These are phyloP conservation scores for Psephotus haematonotus DNA, from an alignment of 2,113 vertebrate genomes.

Conservation along the genomic window DNA sequence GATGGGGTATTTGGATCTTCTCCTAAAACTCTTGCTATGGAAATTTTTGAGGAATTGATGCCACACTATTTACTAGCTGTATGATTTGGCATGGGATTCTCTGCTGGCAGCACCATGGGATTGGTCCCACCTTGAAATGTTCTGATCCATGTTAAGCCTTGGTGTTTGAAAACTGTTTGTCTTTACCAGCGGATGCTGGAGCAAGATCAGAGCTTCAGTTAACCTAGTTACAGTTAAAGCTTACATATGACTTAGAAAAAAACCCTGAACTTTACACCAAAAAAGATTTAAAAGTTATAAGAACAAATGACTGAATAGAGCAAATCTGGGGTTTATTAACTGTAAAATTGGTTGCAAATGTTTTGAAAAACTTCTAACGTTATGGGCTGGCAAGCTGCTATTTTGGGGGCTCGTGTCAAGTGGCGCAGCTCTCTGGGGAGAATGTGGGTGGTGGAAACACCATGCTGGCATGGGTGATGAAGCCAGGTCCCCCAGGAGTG, in stretches of 20 bases:
- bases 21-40: conserved; percentile 15
- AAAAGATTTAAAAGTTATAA: conserved; percentile 13
- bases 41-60: conserved; percentile 13
- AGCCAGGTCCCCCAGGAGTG: background rate
- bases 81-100: conserved; percentile 12
- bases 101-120: background rate
- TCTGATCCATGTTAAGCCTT: background rate
- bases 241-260: background rate
- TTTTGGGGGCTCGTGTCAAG: conserved; percentile 23
- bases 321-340: conserved; percentile 54
- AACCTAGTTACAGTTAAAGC: conserved; percentile 21
- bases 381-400: background rate
- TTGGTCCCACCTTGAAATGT: background rate
- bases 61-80: background rate
- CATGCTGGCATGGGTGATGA: background rate
- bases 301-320: conserved; percentile 49
- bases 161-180: background rate
- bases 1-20: conserved; percentile 15
- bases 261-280: background rate
- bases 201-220: conserved; percentile 27
- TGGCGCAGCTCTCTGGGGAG: background rate
- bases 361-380: background rate
- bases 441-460: background rate
- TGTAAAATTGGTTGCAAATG: conserved; percentile 53
- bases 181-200: conserved; percentile 30